Conservation (phyloP, 2,888 invertebrate genomes). For the Campoplex capitator region DNA sequence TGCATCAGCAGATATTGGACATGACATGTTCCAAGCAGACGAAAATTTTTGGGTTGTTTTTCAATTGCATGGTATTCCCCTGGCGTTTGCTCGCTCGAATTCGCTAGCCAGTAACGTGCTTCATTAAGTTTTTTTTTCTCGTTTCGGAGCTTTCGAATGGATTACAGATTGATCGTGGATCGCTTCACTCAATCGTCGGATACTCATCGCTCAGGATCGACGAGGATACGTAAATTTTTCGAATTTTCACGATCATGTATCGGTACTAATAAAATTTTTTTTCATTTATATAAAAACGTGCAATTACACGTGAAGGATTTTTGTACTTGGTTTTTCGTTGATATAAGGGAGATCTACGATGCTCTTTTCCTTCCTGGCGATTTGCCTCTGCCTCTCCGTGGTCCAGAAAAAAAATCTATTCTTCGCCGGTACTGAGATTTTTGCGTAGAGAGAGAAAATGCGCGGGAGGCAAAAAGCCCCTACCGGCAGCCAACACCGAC, state of each 20-base stretch:
- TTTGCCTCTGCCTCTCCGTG: neutral
- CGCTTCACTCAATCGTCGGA: neutral
- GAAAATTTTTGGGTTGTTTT: neutral
- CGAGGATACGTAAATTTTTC: neutral
- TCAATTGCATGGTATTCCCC: neutral
- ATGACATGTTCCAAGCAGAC: neutral
- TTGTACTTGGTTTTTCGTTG: neutral
- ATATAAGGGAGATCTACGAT: neutral
- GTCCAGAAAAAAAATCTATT: constrained; percentile 3
- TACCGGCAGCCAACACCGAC: constrained; percentile 6
- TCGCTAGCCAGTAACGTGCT: neutral
- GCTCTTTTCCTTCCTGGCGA: constrained; percentile 6
- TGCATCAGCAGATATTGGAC: neutral
- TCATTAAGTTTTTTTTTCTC: neutral
- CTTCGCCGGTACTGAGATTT: constrained; percentile 37
- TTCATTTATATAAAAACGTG: neutral
- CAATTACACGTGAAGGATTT: neutral
- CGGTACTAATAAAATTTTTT: neutral
- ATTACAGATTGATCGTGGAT: neutral
- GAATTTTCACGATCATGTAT: neutral
- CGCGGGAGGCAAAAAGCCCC: neutral
- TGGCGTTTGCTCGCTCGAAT: neutral
- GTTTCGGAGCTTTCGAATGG: neutral
- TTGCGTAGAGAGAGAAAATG: constrained; percentile 7
- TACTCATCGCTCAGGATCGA: neutral